Conservation (phyloP, 2,888 invertebrate genomes). For the Xestia sexstrigata region DNA sequence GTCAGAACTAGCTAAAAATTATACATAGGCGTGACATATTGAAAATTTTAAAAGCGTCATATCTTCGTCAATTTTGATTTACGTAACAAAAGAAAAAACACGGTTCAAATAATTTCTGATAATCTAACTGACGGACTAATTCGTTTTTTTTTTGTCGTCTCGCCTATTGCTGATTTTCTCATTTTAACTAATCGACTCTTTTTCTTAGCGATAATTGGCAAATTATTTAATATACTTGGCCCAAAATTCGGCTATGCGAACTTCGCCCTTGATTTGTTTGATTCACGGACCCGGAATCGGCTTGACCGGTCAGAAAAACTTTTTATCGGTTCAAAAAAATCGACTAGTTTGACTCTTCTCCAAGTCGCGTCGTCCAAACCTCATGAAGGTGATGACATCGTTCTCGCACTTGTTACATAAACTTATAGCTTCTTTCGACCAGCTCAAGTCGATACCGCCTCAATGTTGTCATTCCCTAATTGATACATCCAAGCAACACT, state of each 20-base stretch:
- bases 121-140: too few species aligned
- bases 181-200: not conserved
- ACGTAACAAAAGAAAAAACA: too few species aligned
- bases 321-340: not conserved
- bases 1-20: too few species aligned
- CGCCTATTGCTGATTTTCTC: not conserved
- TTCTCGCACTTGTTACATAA: not conserved
- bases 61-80: too few species aligned
- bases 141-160: too few species aligned
- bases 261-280: not conserved
- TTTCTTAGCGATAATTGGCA: too few species aligned
- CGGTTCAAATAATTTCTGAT: too few species aligned
- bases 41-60: too few species aligned
- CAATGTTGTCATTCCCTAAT: not conserved
- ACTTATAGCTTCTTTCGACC: not conserved
- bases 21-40: too few species aligned
- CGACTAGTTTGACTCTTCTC: not conserved
- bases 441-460: not conserved
- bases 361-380: not conserved
- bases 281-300: not conserved
- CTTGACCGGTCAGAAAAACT: not conserved
- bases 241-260: too few species aligned
- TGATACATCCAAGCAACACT: not conserved
- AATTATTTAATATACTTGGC: too few species aligned
- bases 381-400: not conserved